phyloP scores from a whole-genome alignment of 2,888 invertebrate genomes.

The Poecilus cupreus region DNA sequence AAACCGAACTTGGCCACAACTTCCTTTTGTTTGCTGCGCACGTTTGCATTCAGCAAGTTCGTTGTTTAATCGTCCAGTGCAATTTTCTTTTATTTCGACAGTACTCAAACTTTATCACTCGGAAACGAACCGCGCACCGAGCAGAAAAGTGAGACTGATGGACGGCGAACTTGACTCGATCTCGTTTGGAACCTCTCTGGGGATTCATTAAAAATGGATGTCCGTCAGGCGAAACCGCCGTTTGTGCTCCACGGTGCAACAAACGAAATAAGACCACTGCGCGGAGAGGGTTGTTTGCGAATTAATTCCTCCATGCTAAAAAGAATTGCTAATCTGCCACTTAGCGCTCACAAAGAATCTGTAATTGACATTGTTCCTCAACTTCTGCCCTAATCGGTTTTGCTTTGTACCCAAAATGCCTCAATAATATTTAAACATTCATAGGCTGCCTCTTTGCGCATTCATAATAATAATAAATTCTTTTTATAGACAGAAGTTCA shows the following conservation, averaged over 20 bases:
- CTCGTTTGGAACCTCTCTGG: neutral
- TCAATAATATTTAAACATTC: conserved; percentile 20
- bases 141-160: conserved; percentile 6
- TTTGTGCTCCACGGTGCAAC: neutral
- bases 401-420: conserved; percentile 4
- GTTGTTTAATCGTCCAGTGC: neutral
- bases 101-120: conserved; percentile 12
- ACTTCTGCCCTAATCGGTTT: conserved; percentile 29
- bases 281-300: conserved; percentile 12
- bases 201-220: conserved; percentile 42
- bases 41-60: neutral
- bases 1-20: neutral
- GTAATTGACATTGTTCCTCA: conserved; percentile 42
- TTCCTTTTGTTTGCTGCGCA: neutral
- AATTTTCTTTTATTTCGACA: conserved; percentile 9
- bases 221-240: neutral
- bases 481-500: no score
- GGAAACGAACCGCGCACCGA: conserved; percentile 1
- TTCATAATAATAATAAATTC: no score
- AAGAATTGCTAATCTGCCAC: conserved; percentile 47
- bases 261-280: conserved; percentile 14
- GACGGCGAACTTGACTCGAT: neutral
- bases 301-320: conserved; percentile 7
- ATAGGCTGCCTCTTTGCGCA: neutral
- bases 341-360: conserved; percentile 38